Percentiles rank a stretch among this genome's conserved stretches.
These are phyloP conservation scores for Hydractinia echinata DNA, from an alignment of 30 jellyfish, hydroid and myxozoan species.

Conservation along the genomic window DNA sequence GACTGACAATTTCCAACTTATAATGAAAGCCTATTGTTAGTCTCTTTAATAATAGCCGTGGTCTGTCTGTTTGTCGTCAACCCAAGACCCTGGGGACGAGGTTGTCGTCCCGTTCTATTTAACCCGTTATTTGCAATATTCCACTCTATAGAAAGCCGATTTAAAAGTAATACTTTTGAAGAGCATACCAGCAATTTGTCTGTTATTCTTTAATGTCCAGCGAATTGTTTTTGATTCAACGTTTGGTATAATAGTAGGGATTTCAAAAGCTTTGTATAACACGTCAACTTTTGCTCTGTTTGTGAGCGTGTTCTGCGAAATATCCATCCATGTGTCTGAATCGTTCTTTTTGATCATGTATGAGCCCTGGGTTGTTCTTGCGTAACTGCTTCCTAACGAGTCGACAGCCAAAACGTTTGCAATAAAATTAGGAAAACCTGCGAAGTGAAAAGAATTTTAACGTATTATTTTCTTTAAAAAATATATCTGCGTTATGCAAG, in stretches of 20 bases:
- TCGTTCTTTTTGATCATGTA: background rate
- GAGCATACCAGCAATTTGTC: background rate
- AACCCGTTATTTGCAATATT: too few relatives aligned
- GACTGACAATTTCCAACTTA: too few relatives aligned
- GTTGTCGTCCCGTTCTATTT: background rate
- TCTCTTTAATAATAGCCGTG: too few relatives aligned
- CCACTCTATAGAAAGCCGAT: background rate
- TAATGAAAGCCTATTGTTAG: too few relatives aligned
- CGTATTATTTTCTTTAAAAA: too few relatives aligned
- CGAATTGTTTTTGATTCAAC: background rate
- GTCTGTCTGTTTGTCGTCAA: too few relatives aligned
- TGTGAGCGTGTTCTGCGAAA: background rate
- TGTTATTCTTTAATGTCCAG: background rate
- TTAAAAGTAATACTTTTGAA: too few relatives aligned
- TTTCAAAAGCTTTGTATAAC: background rate
- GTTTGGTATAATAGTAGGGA: background rate
- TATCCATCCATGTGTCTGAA: constrained; percentile 3
- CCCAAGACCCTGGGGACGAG: constrained; percentile 17
- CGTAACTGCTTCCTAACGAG: background rate
- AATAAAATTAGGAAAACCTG: background rate
- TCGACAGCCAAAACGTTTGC: background rate
- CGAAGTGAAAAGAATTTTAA: too few relatives aligned
- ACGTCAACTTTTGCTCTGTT: background rate
- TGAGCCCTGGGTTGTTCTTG: background rate
- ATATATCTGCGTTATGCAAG: too few relatives aligned